phyloP scores from a whole-genome alignment of 2,113 vertebrate genomes.

The Strix uralensis region DNA sequence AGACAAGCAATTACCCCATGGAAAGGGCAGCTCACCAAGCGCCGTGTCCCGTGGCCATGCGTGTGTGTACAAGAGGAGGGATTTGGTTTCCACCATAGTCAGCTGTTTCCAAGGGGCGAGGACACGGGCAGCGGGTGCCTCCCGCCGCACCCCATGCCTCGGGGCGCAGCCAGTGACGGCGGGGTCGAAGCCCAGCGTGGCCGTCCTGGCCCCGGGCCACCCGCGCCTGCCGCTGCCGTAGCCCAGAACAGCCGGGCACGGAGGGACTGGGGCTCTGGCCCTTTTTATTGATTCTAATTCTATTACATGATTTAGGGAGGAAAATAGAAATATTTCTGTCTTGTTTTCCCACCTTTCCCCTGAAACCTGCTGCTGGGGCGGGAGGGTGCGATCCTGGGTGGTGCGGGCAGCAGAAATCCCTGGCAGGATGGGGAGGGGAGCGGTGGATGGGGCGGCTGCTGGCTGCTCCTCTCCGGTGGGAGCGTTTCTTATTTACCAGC shows the following conservation, averaged over 20 bases:
- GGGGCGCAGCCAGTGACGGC: accelerated
- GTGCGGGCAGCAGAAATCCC: not conserved
- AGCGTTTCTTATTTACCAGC: accelerated
- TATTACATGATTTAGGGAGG: not conserved
- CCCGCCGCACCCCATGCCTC: accelerated
- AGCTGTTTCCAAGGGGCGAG: not conserved
- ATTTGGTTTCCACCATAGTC: not conserved
- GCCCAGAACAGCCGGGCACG: not conserved
- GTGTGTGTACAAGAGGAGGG: not conserved
- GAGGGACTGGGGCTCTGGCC: not conserved
- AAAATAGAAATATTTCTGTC: not conserved
- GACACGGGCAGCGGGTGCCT: not conserved
- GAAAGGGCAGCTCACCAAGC: not conserved
- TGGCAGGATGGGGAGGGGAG: not conserved
- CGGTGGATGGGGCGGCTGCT: not conserved
- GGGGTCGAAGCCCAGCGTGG: not conserved
- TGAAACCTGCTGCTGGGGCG: not conserved
- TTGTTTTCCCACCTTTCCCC: not conserved
- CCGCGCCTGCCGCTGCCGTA: accelerated
- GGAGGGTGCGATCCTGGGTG: not conserved
- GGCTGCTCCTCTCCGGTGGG: not conserved
- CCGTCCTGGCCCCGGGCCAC: not conserved
- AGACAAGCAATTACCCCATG: accelerated
- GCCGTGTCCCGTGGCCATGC: accelerated
- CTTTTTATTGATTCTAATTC: not conserved